These are phyloP conservation scores for Myripristis murdjan DNA, from an alignment of 2,797 vertebrate genomes.

Conservation along the genomic window DNA sequence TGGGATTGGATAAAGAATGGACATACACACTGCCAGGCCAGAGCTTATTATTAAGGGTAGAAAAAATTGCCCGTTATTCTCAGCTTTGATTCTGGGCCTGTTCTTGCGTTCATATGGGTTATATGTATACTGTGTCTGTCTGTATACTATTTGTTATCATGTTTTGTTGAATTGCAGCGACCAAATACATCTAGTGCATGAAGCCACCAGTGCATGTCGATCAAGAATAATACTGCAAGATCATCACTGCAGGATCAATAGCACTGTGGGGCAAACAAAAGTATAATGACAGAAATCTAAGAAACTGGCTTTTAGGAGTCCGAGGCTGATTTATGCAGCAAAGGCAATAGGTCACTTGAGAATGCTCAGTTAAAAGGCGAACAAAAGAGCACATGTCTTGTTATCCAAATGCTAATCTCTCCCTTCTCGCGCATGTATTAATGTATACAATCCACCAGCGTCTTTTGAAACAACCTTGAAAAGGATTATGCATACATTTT, in stretches of 20 bases:
- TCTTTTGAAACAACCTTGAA: no score
- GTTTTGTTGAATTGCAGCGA: background rate
- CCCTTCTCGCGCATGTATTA: no score
- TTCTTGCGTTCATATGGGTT: no score
- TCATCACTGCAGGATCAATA: constrained; percentile 6
- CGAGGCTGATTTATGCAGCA: background rate
- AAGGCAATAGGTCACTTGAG: background rate
- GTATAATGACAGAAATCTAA: background rate
- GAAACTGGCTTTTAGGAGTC: background rate
- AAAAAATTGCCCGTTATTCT: background rate
- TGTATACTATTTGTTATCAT: no score
- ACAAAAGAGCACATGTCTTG: no score
- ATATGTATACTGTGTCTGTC: no score
- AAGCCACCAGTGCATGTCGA: background rate
- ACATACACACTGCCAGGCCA: background rate
- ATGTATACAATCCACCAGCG: no score
- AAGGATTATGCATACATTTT: no score
- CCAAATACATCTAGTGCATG: background rate
- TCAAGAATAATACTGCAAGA: constrained; percentile 9
- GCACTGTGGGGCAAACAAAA: background rate
- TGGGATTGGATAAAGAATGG: constrained; percentile 2
- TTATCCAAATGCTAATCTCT: no score
- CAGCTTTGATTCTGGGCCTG: background rate
- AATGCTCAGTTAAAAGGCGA: no score
- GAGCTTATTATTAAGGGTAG: constrained; percentile 3